These are phyloP conservation scores for Basileuterus tristriatus DNA, from an alignment of 2,797 vertebrate genomes.

Conservation along the genomic window DNA sequence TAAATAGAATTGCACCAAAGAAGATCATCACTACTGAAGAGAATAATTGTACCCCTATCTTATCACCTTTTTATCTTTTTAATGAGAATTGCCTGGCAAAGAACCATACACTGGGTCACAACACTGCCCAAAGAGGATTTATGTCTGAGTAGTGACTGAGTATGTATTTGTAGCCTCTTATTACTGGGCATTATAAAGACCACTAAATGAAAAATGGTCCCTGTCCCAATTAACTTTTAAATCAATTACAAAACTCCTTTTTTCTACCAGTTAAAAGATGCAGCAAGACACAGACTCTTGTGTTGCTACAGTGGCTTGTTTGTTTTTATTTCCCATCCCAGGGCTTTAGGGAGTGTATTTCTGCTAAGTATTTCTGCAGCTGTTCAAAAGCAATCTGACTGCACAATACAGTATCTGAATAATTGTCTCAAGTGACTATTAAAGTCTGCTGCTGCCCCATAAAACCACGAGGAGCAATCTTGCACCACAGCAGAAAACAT, in stretches of 20 bases:
- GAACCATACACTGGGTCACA: background rate
- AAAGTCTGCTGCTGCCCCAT: slow-evolving; percentile 48
- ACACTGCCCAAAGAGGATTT: background rate
- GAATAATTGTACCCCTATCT: background rate
- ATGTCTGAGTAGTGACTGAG: background rate
- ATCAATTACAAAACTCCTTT: background rate
- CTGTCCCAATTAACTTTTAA: background rate
- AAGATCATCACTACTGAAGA: background rate
- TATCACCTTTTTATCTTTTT: slow-evolving; percentile 27
- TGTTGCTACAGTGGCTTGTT: background rate
- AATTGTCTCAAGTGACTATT: slow-evolving; percentile 64
- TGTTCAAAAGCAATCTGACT: slow-evolving; percentile 40
- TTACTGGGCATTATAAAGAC: background rate
- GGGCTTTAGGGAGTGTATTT: background rate
- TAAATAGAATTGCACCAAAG: slow-evolving; percentile 4
- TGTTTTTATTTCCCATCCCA: slow-evolving; percentile 19
- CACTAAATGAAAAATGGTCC: background rate
- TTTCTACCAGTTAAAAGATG: background rate
- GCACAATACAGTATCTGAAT: slow-evolving; percentile 53
- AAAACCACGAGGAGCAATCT: slow-evolving; percentile 53
- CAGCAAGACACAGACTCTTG: background rate
- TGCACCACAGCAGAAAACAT: slow-evolving; percentile 58
- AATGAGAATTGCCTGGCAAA: slow-evolving; percentile 8
- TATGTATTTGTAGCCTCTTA: background rate
- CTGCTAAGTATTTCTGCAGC: slow-evolving; percentile 41